Percentiles rank a stretch among this genome's conserved stretches.
These are phyloP conservation scores for Takifugu flavidus DNA, from an alignment of 2,113 vertebrate species.

Conservation along the genomic window DNA sequence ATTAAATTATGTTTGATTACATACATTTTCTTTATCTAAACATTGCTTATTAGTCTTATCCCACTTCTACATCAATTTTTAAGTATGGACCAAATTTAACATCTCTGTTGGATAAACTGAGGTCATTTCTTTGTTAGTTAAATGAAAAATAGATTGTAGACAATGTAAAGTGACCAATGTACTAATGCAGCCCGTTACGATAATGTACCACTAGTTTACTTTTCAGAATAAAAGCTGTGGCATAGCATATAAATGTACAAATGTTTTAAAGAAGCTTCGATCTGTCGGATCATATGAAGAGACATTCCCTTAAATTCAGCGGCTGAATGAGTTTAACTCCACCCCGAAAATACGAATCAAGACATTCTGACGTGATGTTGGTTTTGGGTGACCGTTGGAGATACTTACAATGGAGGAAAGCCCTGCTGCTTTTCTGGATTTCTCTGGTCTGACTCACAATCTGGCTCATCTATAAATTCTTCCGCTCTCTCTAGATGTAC, in stretches of 20 bases:
- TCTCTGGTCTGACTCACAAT: constrained; percentile 75
- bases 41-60: constrained; percentile 3
- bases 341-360: constrained; percentile 31
- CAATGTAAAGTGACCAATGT: too few relatives aligned
- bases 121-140: too few relatives aligned
- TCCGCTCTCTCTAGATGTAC: constrained; percentile 44
- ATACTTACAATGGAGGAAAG: constrained; percentile 79
- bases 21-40: constrained; percentile 1
- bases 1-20: neutral
- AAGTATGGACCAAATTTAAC: constrained; percentile 1
- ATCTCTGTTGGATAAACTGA: constrained; percentile 8
- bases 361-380: constrained; percentile 14
- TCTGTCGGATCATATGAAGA: constrained; percentile 32
- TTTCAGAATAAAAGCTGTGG: constrained; percentile 9
- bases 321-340: constrained; percentile 34
- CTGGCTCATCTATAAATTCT: constrained; percentile 75
- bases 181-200: too few relatives aligned
- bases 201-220: too few relatives aligned
- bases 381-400: constrained; percentile 35
- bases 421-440: constrained; percentile 71
- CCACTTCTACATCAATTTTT: constrained; percentile 1
- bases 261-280: constrained; percentile 34
- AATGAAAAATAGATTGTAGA: too few relatives aligned
- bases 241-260: constrained; percentile 67
- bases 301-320: constrained; percentile 50